These are phyloP conservation scores for Donacobius atricapilla DNA, from an alignment of 2,113 vertebrate genomes.

Conservation along the genomic window DNA sequence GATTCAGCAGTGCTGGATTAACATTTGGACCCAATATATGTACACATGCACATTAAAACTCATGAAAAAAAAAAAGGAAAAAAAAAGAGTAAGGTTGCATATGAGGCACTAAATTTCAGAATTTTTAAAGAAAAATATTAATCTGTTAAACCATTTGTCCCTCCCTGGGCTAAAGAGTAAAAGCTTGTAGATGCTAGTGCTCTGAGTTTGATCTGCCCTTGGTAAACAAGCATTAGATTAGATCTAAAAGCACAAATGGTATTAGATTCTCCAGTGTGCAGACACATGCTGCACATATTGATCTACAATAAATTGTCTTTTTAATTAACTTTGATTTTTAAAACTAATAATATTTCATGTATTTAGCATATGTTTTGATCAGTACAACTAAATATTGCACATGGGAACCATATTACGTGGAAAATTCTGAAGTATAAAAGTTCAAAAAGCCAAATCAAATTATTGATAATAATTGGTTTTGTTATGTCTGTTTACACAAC, in stretches of 20 bases:
- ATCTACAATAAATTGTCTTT: background rate
- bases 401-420: background rate
- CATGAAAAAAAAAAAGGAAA: background rate
- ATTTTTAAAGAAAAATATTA: background rate
- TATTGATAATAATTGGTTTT: background rate
- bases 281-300: background rate
- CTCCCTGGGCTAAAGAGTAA: background rate
- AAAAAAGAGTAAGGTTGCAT: fast-evolving
- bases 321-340: background rate
- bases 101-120: background rate
- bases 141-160: background rate
- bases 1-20: background rate
- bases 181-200: background rate
- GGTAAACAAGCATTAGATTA: background rate
- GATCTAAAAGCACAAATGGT: background rate
- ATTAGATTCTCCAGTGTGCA: background rate
- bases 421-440: background rate
- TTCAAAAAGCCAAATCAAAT: background rate
- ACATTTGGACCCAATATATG: background rate
- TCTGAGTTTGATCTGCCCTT: background rate
- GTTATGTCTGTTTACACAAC: background rate
- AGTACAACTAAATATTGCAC: background rate
- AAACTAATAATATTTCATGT: background rate
- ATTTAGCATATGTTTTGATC: background rate
- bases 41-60: background rate